A percentile compares a stretch with the other conserved stretches of the same genome.
These are phyloP conservation scores for Rotaria sp. DNA, from an alignment of 2,888 invertebrate species.

Conservation along the genomic window DNA sequence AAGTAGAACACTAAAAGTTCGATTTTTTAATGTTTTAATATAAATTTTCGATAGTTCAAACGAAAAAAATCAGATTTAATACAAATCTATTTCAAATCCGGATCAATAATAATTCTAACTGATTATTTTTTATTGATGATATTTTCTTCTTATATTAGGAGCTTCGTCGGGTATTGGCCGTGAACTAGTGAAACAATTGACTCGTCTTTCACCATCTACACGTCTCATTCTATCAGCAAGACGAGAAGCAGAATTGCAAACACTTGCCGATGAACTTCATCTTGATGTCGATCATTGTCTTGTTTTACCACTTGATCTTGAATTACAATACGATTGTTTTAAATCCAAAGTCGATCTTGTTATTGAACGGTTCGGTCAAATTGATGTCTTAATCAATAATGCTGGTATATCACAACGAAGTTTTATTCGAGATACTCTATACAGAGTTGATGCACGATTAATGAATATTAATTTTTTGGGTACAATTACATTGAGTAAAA, in stretches of 20 bases:
- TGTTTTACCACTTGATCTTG: conserved; percentile 1
- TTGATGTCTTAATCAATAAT: conserved; percentile 73
- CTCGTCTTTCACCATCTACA: background rate
- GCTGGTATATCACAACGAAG: conserved; percentile 73
- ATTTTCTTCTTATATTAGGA: background rate
- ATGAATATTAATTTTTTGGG: conserved; percentile 73
- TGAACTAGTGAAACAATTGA: background rate
- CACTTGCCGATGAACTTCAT: background rate
- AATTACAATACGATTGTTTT: background rate
- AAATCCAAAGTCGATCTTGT: conserved; percentile 19
- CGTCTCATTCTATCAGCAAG: background rate
- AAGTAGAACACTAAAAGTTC: too few relatives aligned
- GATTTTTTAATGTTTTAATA: too few relatives aligned
- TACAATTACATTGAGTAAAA: conserved; percentile 65
- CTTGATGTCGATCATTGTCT: background rate
- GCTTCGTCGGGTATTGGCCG: background rate
- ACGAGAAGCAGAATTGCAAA: background rate
- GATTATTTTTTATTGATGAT: too few relatives aligned
- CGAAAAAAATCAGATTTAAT: too few relatives aligned
- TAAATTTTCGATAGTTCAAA: too few relatives aligned
- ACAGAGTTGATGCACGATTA: conserved; percentile 67
- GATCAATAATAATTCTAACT: too few relatives aligned
- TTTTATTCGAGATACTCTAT: conserved; percentile 65
- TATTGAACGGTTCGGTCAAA: conserved; percentile 48
- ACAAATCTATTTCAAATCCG: too few relatives aligned